Evolutionary conservation across 2,113 vertebrate genomes (phyloP).

Genomic region (Campylomormyrus numenius): DNA sequence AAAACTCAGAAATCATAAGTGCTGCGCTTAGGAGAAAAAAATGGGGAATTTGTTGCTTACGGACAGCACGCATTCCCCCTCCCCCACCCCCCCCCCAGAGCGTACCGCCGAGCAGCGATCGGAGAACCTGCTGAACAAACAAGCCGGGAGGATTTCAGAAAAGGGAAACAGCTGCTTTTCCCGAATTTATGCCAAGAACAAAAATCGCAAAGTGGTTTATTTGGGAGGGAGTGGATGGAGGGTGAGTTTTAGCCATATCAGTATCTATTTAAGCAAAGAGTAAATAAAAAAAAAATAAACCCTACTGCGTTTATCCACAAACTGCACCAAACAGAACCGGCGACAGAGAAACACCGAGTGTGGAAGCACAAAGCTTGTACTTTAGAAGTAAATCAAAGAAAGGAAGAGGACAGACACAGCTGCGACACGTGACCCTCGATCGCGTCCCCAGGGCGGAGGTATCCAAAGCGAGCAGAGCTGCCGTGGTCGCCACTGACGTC

Average conservation of each 20-base stretch:
- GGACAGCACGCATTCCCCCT: not conserved
- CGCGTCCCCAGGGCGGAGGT: not conserved
- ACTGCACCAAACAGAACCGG: not conserved
- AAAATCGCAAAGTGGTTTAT: not conserved
- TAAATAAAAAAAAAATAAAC: not conserved
- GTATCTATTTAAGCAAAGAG: not conserved
- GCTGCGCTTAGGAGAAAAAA: not conserved
- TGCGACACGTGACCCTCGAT: not conserved
- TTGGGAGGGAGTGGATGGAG: not conserved
- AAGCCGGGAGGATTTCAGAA: not conserved
- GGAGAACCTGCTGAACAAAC: not conserved
- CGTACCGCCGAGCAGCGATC: not conserved
- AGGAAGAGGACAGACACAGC: not conserved
- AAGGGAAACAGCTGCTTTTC: not conserved
- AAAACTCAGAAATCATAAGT: not conserved
- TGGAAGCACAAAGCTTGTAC: not conserved
- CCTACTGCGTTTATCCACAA: not conserved
- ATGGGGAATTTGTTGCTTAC: not conserved
- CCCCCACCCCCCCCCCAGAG: not conserved
- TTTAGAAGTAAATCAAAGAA: not conserved
- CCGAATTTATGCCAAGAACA: not conserved
- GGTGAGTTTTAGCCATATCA: not conserved
- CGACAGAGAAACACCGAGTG: not conserved
- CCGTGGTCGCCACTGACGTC: not conserved
- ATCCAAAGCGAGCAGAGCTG: not conserved